Evolutionary conservation across 2,797 vertebrate genomes (phyloP), one percentile per base, ranked within the genome.

Genomic region (Yasuhikotakia modesta): DNA sequence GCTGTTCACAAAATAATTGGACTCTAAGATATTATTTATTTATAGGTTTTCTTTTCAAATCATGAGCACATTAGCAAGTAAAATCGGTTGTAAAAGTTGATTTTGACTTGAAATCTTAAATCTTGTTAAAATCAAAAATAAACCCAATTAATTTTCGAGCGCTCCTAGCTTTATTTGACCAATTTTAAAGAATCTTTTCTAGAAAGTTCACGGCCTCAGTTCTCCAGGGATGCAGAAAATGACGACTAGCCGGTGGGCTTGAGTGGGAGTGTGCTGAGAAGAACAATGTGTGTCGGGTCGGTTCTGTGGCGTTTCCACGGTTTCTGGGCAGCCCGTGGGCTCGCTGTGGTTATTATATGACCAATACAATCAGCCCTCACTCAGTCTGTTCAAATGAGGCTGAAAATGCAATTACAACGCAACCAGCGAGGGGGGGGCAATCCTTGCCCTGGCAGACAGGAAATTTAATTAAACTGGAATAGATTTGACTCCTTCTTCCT

Each of bases 321-420:
- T 69, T 74, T 52, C 45, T 57, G 16, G 19, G 73, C 76, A 52
- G 73, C 66, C 70, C 71, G 50, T 72, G 74, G 60, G 74, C 60
- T 82, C 83, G 63, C 82, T 52, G 66, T 52, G 79, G 85, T 78
- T 83, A 90, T 90, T 87, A 90, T 80, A 79, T 85, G 8, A 78
- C 48, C 76, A 87, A 87, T 79, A 85, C 84, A 88, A 88, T 88
- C 88, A 88, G 81, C 84, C 80, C 81, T 71, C 64, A 79, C 85
- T 87, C 85, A 80, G 84, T 84, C 70, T 35, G 77, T 82, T 85
- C 79, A 83, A 87, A 89, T 89, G 83, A 89, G 86, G 70, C 85
- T 46, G 81, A 71, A 85, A 87, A 88, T 78, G 70, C 77, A 86
- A 87, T 89, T 85, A 87, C 70, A 84, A 87, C 46, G 35, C 45